A percentile compares a stretch with the other conserved stretches of the same genome.
These are phyloP conservation scores for Antechinus stuartii DNA, from an alignment of 2,113 vertebrate genomes.

Conservation along the genomic window DNA sequence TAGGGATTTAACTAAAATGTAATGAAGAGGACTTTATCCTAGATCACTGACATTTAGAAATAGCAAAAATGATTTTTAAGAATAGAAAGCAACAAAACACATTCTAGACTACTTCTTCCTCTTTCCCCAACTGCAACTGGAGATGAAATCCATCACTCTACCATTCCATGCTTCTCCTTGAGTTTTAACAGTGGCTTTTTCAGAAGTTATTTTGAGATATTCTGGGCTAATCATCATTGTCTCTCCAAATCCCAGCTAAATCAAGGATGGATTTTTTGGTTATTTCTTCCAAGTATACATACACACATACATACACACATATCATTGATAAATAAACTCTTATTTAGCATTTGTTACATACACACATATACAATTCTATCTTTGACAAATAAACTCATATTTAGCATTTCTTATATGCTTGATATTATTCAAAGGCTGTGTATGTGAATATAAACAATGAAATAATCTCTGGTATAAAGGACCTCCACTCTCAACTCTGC, in stretches of 20 bases:
- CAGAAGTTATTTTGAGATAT: neutral
- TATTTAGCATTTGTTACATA: too few species aligned
- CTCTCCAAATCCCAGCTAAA: neutral
- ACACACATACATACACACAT: neutral
- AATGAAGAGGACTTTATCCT: neutral
- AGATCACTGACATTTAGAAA: neutral
- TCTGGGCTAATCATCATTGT: neutral
- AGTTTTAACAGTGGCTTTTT: neutral
- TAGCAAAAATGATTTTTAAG: neutral
- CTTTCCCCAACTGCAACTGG: neutral
- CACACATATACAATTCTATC: neutral
- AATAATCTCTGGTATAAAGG: neutral
- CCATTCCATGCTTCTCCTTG: neutral
- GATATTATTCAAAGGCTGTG: neutral
- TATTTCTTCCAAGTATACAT: neutral
- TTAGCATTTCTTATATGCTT: neutral
- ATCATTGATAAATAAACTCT: too few species aligned
- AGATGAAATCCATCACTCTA: neutral
- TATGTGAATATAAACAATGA: neutral
- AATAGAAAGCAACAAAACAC: neutral
- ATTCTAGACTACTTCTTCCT: neutral
- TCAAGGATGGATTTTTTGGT: neutral
- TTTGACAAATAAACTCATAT: neutral
- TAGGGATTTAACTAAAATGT: neutral
- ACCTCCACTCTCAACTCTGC: neutral